Evolutionary conservation across 2,113 vertebrate genomes (phyloP).

Genomic region (Indri indri): DNA sequence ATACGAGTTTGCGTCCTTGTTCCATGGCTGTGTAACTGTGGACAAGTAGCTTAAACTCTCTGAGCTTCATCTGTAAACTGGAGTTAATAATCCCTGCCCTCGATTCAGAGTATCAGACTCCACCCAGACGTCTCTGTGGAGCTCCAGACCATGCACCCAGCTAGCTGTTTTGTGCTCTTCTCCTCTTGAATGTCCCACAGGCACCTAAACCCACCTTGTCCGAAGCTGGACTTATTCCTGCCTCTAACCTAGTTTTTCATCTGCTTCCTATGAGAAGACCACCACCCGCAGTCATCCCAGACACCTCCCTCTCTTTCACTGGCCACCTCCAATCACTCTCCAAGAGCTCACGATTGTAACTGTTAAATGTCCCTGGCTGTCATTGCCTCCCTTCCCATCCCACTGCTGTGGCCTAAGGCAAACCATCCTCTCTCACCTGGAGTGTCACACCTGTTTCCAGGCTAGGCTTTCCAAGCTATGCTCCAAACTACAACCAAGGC

Average conservation of each 20-base stretch:
- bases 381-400: background rate
- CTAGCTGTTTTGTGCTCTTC: background rate
- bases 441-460: background rate
- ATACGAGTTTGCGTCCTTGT: background rate
- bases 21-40: background rate
- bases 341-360: background rate
- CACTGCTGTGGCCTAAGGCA: background rate
- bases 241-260: background rate
- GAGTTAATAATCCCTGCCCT: background rate
- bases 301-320: background rate
- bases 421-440: background rate
- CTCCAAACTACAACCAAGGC: background rate
- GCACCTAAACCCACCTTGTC: background rate
- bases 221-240: background rate
- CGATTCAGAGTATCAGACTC: background rate
- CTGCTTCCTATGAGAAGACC: background rate
- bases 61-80: background rate
- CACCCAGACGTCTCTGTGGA: background rate
- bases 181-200: background rate
- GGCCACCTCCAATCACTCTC: background rate
- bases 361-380: background rate
- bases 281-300: background rate
- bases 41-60: background rate
- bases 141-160: background rate
- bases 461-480: too few species aligned